Conservation (phyloP, 2,113 vertebrate genomes). For the Campylorhamphus procurvoides region DNA sequence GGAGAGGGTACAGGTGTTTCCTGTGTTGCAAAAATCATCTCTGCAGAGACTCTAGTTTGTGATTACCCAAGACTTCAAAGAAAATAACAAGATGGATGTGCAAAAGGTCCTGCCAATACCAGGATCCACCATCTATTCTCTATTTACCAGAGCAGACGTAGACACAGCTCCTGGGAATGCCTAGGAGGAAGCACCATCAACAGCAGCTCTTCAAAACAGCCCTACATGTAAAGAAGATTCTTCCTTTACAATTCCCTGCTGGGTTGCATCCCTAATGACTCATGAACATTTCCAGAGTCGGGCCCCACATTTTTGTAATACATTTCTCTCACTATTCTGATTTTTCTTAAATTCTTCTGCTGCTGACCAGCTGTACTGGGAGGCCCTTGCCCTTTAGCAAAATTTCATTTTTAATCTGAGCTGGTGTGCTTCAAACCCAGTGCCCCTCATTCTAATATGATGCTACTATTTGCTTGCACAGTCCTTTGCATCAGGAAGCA, state of each 20-base stretch:
- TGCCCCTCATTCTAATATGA: background rate
- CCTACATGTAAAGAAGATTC: background rate
- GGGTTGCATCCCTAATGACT: background rate
- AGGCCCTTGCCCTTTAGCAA: background rate
- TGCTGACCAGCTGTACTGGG: background rate
- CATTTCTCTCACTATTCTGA: background rate
- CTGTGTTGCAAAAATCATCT: slow-evolving; percentile 53
- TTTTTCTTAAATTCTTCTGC: background rate
- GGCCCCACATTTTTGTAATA: background rate
- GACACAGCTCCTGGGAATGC: background rate
- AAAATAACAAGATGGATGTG: slow-evolving; percentile 19
- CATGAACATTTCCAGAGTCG: background rate
- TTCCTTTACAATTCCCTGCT: background rate
- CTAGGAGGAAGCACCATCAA: background rate
- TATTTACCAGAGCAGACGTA: background rate
- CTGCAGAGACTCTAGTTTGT: slow-evolving; percentile 14
- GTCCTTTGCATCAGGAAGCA: background rate
- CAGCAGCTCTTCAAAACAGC: background rate
- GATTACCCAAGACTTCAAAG: slow-evolving; percentile 55
- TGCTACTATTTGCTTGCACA: background rate
- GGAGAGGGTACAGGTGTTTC: slow-evolving; percentile 54
- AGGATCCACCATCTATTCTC: background rate
- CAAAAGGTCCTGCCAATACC: background rate
- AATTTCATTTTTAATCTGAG: background rate
- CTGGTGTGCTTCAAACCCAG: background rate